Evolutionary conservation across 1,140 invertebrate species (phyloP).

Genomic region (Drosophila lowei): DNA sequence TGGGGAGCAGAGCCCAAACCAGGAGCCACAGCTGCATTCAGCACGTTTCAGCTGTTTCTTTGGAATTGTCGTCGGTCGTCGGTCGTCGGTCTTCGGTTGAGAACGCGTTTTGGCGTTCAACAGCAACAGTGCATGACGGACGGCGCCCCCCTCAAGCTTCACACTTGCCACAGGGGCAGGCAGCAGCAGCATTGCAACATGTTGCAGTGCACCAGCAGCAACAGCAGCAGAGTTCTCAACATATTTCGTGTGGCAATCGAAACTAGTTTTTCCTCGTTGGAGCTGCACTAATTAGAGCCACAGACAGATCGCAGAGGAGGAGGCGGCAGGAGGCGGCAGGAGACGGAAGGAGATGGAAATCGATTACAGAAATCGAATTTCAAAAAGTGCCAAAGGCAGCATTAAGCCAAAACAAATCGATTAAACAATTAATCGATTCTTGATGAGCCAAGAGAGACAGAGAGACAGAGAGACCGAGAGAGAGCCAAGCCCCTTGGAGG

Average conservation of each 20-base stretch:
- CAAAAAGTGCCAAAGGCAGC: constrained; percentile 30
- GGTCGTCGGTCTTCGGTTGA: not conserved
- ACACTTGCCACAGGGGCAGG: constrained; percentile 5
- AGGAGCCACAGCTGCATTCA: constrained; percentile 68
- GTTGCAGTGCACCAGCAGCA: constrained; percentile 36
- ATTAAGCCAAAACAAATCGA: constrained; percentile 21
- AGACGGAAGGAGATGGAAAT: constrained; percentile 39
- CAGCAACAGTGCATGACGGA: constrained; percentile 44
- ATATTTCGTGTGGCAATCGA: constrained; percentile 52
- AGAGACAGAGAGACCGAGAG: no score
- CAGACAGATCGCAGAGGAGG: constrained; percentile 2
- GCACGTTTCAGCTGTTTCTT: constrained; percentile 57
- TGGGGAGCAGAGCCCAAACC: constrained; percentile 23
- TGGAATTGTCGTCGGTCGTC: constrained; percentile 54
- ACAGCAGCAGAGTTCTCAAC: constrained; percentile 48
- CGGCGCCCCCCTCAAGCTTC: constrained; percentile 13
- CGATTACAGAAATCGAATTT: constrained; percentile 50
- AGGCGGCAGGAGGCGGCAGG: not conserved
- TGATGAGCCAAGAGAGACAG: constrained; percentile 34
- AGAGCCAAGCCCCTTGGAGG: constrained; percentile 5
- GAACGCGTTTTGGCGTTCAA: constrained; percentile 40
- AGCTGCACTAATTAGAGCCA: constrained; percentile 50
- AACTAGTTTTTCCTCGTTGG: constrained; percentile 47
- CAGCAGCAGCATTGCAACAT: constrained; percentile 53
- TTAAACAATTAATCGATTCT: constrained; percentile 42